Conservation (phyloP, 2,797 vertebrate species). For the Malurus leucopterus region DNA sequence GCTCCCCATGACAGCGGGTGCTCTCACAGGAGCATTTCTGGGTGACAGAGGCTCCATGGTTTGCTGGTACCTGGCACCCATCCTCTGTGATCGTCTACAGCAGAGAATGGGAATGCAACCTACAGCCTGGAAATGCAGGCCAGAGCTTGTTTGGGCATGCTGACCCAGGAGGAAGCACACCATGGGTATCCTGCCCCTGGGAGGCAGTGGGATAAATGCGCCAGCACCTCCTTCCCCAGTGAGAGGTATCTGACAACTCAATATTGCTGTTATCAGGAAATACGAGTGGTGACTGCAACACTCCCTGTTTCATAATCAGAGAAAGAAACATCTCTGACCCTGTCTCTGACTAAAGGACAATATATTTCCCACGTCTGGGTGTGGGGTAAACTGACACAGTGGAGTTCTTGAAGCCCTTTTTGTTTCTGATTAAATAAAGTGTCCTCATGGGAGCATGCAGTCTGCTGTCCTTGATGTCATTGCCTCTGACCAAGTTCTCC, state of each 20-base stretch:
- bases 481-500: rapidly evolving
- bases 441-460: rapidly evolving
- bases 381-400: not conserved
- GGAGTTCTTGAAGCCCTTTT: not conserved
- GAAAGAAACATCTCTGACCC: not conserved
- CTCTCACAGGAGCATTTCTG: not conserved
- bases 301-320: not conserved
- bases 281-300: not conserved
- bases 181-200: not conserved
- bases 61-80: not conserved
- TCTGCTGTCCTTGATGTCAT: not conserved
- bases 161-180: not conserved
- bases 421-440: not conserved
- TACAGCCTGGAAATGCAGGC: not conserved
- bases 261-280: not conserved
- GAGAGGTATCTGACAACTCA: not conserved
- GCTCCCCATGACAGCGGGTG: not conserved
- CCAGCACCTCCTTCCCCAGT: not conserved
- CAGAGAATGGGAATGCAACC: not conserved
- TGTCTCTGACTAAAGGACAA: not conserved
- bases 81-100: rapidly evolving
- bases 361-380: not conserved
- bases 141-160: not conserved
- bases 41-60: not conserved
- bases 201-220: rapidly evolving